A percentile compares a stretch with the other conserved stretches of the same genome.
phyloP scores from a whole-genome alignment of 2,888 invertebrate species.

The Sminthurinus aureus region DNA sequence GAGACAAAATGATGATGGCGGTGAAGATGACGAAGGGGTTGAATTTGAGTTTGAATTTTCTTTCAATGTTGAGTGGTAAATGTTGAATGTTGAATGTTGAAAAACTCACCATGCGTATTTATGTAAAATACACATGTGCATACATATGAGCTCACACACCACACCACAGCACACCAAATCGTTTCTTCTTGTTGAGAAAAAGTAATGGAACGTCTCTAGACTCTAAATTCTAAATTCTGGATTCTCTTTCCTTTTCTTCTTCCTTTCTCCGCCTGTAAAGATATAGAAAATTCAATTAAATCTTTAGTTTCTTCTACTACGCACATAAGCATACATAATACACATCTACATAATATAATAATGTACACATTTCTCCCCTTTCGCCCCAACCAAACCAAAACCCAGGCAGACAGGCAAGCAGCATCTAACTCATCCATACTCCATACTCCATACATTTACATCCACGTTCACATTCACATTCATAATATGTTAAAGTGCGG shows the following conservation, averaged over 20 bases:
- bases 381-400: constrained; percentile 23
- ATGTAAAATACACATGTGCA: too few relatives aligned
- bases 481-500: constrained; percentile 40
- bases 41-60: too few relatives aligned
- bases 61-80: too few relatives aligned
- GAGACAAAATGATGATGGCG: constrained; percentile 2
- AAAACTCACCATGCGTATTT: neutral
- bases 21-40: constrained; percentile 14
- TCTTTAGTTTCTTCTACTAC: constrained; percentile 40
- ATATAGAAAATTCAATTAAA: constrained; percentile 57
- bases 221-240: too few relatives aligned
- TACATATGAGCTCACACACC: too few relatives aligned
- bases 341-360: too few relatives aligned
- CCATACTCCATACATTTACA: constrained; percentile 39
- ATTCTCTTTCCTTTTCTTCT: neutral
- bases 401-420: neutral
- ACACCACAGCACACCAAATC: too few relatives aligned
- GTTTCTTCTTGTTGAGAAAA: too few relatives aligned
- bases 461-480: constrained; percentile 29
- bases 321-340: too few relatives aligned
- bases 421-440: constrained; percentile 23
- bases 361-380: constrained; percentile 17
- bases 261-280: neutral
- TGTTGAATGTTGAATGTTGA: neutral
- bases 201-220: too few relatives aligned